Percentiles rank a stretch among this genome's conserved stretches.
Conservation (phyloP, 2,113 vertebrate species). For the Larimichthys crocea region DNA sequence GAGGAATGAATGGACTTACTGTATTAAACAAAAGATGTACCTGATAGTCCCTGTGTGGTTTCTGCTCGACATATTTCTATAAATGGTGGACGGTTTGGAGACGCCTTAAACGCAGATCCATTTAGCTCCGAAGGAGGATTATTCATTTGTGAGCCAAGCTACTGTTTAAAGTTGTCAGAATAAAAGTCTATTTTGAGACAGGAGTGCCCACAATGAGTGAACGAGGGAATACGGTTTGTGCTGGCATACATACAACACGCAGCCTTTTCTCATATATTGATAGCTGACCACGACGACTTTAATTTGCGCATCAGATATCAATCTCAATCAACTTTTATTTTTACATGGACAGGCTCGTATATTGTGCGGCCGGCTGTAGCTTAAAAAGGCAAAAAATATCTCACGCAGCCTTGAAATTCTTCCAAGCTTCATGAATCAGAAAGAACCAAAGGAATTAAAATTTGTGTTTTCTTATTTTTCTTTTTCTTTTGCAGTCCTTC, state of each 20-base stretch:
- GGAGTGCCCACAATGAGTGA: constrained; percentile 42
- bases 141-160: constrained; percentile 63
- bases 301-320: constrained; percentile 54
- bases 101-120: constrained; percentile 52
- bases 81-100: constrained; percentile 67
- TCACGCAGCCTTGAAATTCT: constrained; percentile 36
- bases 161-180: constrained; percentile 67
- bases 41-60: constrained; percentile 69
- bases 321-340: constrained; percentile 48
- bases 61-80: constrained; percentile 70
- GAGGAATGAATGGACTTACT: constrained; percentile 68
- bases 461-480: neutral
- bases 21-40: constrained; percentile 72
- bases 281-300: constrained; percentile 31
- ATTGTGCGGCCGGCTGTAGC: constrained; percentile 25
- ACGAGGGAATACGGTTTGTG: constrained; percentile 54
- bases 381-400: constrained; percentile 33
- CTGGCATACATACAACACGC: constrained; percentile 24
- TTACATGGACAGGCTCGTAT: constrained; percentile 35
- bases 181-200: constrained; percentile 71
- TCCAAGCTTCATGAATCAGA: constrained; percentile 44
- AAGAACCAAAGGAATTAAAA: constrained; percentile 7
- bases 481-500: neutral
- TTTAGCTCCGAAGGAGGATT: constrained; percentile 67
- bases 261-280: constrained; percentile 20